Evolutionary conservation across 2,888 invertebrate genomes (phyloP).

Genomic region (Polydrusus cervinus): DNA sequence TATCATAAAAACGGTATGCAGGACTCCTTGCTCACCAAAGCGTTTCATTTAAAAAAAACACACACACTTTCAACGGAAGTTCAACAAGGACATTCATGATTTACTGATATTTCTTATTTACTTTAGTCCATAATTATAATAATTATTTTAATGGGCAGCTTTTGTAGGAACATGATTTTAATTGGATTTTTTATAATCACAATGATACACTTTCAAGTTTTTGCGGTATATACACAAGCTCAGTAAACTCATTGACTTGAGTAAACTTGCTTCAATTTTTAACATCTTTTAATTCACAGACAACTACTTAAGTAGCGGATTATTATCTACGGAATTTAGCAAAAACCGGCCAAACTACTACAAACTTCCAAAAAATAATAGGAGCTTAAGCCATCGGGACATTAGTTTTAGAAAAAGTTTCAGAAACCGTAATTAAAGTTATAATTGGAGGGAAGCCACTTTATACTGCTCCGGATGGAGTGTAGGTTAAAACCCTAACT

Average conservation of each 20-base stretch:
- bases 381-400: neutral
- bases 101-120: no score
- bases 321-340: slow-evolving; percentile 12
- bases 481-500: neutral
- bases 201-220: neutral
- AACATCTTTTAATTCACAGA: slow-evolving; percentile 1
- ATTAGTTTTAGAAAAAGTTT: slow-evolving; percentile 18
- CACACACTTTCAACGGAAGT: no score
- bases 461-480: neutral
- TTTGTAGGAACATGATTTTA: no score
- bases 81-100: no score
- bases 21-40: no score
- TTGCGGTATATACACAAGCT: neutral
- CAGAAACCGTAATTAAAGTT: slow-evolving; percentile 16
- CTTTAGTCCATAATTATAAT: no score
- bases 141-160: no score
- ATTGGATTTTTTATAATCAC: no score
- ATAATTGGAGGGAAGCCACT: slow-evolving; percentile 6
- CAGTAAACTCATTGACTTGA: neutral
- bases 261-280: slow-evolving; percentile 1
- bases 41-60: no score
- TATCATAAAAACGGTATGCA: no score
- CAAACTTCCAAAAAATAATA: slow-evolving; percentile 3
- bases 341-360: slow-evolving; percentile 9
- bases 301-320: neutral